Base-by-base conservation (phyloP, 2,888 invertebrate genomes). In the Macrophya annulata region DNA sequence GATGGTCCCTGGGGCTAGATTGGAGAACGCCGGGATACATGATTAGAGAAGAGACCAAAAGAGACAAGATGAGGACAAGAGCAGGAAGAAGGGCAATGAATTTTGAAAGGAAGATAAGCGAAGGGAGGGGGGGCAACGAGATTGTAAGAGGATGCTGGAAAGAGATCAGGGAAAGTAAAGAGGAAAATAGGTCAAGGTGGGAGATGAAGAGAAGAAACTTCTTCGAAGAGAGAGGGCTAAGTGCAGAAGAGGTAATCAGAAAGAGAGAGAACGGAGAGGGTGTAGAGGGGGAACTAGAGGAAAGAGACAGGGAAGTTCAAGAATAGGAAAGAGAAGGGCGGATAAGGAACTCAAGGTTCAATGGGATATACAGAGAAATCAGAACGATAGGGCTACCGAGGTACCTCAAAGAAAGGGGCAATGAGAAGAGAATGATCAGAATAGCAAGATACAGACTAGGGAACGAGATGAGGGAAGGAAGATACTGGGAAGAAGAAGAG, bases 1-100 rank as follows among this genome's bases (percentile, higher is more conserved):
- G 72, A 85, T 86, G 86, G 85, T 81, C 79, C 3, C 79, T 86
- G 12, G 85, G 76, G 0, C 15, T 86, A 0, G 84, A 85, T 1
- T 21, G 8, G 0, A n/a, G 25, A 12, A 83, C 85, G 0, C 85
- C 85, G 9, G 40, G 48, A 10, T 85, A 74, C n/a, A 85, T 86
- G 12, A 21, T 85, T 9, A 43, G 55, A 2, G 74, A 86, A 43
- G 86, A 86, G 9, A 65, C 68, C 1, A 84, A 84, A 21, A 79
- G 84, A 21, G 71, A 77, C 31, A 84, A 84, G 40, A 15, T 84
- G n/a, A 65, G 84, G 68, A 85, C 68, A 25, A 12, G 17, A 37
- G 68, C 84, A 0, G 84, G 81, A 45, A 72, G 15, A 15, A 25
- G 82, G n/a, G 62, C 43, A 0, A 17, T 55, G 62, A 55, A 10